phyloP scores from a whole-genome alignment of 2,113 vertebrate genomes.

The Andinoacara biseriatus region DNA sequence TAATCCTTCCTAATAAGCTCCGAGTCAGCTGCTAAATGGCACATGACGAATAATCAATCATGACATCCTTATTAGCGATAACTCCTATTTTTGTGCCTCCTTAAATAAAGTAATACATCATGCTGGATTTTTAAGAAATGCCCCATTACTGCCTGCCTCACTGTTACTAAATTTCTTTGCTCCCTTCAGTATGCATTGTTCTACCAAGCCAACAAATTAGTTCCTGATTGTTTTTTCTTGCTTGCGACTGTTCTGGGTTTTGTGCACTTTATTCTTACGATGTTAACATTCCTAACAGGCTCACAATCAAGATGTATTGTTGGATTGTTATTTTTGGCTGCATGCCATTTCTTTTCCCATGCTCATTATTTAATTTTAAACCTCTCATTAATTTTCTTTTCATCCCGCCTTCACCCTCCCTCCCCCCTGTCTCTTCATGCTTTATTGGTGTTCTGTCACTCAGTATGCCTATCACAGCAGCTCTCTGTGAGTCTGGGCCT shows the following conservation, averaged over 20 bases:
- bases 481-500: slow-evolving; percentile 10
- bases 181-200: slow-evolving; percentile 10
- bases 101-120: slow-evolving; percentile 30
- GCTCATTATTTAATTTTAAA: slow-evolving; percentile 56
- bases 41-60: slow-evolving; percentile 35
- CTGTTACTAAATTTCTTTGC: slow-evolving; percentile 6
- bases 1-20: slow-evolving; percentile 38
- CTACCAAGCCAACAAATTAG: background rate
- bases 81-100: slow-evolving; percentile 6
- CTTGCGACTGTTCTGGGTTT: slow-evolving; percentile 18
- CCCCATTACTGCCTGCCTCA: slow-evolving; percentile 10
- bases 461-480: slow-evolving; percentile 39
- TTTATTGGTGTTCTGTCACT: slow-evolving; percentile 31
- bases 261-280: background rate
- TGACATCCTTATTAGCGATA: slow-evolving; percentile 16
- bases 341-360: background rate
- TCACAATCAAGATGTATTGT: slow-evolving; percentile 39
- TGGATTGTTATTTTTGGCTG: slow-evolving; percentile 50
- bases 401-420: background rate
- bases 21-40: slow-evolving; percentile 40
- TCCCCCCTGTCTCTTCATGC: background rate
- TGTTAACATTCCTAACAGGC: slow-evolving; percentile 12
- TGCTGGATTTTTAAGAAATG: slow-evolving; percentile 1
- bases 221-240: slow-evolving; percentile 18
- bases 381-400: slow-evolving; percentile 45